Evolutionary conservation across 2,888 invertebrate species (phyloP).

Genomic region (Drosophila fungiperda): DNA sequence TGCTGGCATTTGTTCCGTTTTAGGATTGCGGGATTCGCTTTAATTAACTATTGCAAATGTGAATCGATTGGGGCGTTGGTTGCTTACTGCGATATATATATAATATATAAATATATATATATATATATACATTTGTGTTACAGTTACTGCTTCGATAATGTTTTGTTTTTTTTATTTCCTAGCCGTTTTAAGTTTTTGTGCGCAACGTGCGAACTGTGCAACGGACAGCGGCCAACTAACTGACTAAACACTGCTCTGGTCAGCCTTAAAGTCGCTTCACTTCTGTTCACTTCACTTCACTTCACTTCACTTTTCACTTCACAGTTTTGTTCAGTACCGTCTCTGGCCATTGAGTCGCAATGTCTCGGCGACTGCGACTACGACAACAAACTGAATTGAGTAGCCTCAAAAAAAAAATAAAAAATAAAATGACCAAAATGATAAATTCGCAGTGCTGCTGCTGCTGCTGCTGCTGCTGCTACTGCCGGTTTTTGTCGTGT

Average conservation of each 20-base stretch:
- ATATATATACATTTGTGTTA: constrained; percentile 1
- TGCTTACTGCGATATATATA: constrained; percentile 3
- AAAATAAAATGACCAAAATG: constrained; percentile 40
- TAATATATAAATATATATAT: background rate
- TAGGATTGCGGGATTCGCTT: constrained; percentile 23
- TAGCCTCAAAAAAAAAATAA: constrained; percentile 18
- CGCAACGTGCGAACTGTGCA: constrained; percentile 71
- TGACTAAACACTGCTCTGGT: constrained; percentile 43
- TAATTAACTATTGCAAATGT: constrained; percentile 22
- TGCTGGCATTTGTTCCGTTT: constrained; percentile 60
- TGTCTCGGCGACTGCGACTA: constrained; percentile 31
- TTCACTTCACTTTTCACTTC: constrained; percentile 8
- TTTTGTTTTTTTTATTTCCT: constrained; percentile 13
- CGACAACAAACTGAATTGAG: constrained; percentile 31
- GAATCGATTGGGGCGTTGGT: constrained; percentile 42
- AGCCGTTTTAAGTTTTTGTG: constrained; percentile 20
- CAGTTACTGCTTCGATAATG: constrained; percentile 3
- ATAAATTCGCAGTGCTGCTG: constrained; percentile 55
- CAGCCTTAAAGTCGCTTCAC: constrained; percentile 58
- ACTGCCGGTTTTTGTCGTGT: constrained; percentile 59
- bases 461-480: constrained; percentile 27
- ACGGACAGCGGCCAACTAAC: constrained; percentile 71
- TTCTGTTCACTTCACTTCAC: constrained; percentile 6
- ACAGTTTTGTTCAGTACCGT: constrained; percentile 15
- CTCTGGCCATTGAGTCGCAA: constrained; percentile 38